These are phyloP conservation scores for Mellivora capensis DNA, from an alignment of 2,113 vertebrate species.

Conservation along the genomic window DNA sequence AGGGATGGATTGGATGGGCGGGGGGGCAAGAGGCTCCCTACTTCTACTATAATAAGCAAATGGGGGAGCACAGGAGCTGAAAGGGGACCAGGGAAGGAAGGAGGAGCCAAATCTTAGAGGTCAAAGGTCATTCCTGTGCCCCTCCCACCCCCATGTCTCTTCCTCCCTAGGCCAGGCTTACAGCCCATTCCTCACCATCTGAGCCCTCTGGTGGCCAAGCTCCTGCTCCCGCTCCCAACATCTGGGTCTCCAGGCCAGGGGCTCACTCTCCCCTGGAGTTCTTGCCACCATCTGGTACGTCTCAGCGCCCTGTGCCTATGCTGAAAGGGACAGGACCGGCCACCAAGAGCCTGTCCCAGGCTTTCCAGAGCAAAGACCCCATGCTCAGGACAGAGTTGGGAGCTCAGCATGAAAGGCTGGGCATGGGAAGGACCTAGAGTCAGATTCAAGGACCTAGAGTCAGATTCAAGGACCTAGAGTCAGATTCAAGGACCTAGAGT, in stretches of 20 bases:
- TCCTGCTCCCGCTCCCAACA: background rate
- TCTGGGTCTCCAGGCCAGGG: background rate
- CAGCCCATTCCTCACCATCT: background rate
- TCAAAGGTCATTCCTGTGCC: background rate
- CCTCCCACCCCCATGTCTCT: accelerated
- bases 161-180: accelerated
- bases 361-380: background rate
- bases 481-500: too few relatives aligned
- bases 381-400: background rate
- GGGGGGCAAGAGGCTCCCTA: background rate
- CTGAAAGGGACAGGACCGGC: background rate
- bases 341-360: background rate
- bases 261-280: background rate
- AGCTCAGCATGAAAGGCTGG: background rate
- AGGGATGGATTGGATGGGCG: background rate
- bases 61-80: background rate
- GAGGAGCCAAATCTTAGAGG: background rate
- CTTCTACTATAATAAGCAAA: too few relatives aligned
- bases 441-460: too few relatives aligned
- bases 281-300: background rate
- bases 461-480: background rate
- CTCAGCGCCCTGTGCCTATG: too few relatives aligned
- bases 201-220: background rate
- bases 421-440: background rate
- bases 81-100: background rate